Percentiles rank a stretch among this genome's conserved stretches.
phyloP scores from a whole-genome alignment of 2,113 vertebrate species.

The Cairina moschata region DNA sequence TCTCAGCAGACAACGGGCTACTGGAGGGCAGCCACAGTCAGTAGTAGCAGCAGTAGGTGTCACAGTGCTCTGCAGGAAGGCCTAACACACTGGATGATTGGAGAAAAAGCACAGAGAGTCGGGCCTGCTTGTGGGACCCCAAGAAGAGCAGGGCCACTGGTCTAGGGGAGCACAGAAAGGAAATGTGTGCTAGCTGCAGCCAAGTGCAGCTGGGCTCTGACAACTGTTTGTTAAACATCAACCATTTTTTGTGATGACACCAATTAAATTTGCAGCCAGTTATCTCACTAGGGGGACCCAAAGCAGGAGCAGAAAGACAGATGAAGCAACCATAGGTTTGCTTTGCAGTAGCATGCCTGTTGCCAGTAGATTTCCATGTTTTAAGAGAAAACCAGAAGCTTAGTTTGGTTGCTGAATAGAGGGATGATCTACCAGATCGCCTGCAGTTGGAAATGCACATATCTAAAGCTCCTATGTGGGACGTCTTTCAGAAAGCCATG shows the following conservation, averaged over 20 bases:
- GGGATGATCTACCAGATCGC: conserved; percentile 9
- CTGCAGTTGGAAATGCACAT: background rate
- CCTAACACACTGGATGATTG: background rate
- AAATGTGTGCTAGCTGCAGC: background rate
- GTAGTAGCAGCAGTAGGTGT: background rate
- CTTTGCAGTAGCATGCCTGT: background rate
- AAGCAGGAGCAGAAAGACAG: conserved; percentile 43
- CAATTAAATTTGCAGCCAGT: background rate
- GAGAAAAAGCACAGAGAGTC: background rate
- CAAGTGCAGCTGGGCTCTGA: background rate
- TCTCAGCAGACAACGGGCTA: background rate
- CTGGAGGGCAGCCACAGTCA: background rate
- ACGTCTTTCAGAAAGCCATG: background rate
- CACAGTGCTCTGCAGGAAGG: background rate
- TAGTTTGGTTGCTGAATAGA: conserved; percentile 14
- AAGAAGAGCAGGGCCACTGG: accelerated
- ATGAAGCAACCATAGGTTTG: conserved; percentile 36
- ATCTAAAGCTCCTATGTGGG: background rate
- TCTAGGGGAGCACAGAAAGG: background rate
- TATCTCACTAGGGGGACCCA: conserved; percentile 10
- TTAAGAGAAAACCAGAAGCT: conserved; percentile 11
- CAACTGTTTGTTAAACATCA: background rate
- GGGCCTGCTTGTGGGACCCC: background rate
- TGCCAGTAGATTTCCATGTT: conserved; percentile 42
- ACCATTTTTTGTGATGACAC: conserved; percentile 9